Evolutionary conservation across 2,797 vertebrate species (phyloP).

Genomic region (Carcharodon carcharias): DNA sequence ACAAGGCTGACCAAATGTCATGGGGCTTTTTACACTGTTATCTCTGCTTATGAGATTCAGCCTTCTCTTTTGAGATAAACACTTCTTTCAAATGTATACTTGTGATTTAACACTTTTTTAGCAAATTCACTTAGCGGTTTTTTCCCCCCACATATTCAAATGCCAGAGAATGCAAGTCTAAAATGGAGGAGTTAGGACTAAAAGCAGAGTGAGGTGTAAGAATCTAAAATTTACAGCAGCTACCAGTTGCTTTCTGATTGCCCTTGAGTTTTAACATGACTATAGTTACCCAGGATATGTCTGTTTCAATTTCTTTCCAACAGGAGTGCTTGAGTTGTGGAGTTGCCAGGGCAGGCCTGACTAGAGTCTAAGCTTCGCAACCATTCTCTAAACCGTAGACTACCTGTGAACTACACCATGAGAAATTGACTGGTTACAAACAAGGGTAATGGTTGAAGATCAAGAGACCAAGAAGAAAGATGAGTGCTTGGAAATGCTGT

Average conservation of each 20-base stretch:
- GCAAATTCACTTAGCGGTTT: background rate
- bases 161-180: background rate
- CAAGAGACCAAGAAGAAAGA: background rate
- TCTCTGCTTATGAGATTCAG: background rate
- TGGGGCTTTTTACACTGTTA: background rate
- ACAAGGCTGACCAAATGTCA: background rate
- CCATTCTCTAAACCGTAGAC: background rate
- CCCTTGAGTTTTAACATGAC: background rate
- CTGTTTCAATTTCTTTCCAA: too few relatives aligned
- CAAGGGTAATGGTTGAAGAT: background rate
- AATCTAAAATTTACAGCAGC: background rate
- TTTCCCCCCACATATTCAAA: background rate
- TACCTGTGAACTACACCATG: too few relatives aligned
- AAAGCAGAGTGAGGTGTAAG: background rate
- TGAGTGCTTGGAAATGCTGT: background rate
- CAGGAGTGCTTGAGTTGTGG: background rate
- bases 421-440: background rate
- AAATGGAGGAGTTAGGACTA: background rate
- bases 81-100: background rate
- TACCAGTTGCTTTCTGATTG: background rate
- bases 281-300: background rate
- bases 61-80: background rate
- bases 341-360: background rate
- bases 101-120: background rate
- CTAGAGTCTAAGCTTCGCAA: background rate